Evolutionary conservation across 37 sponge, comb jelly and placozoan genomes (phyloP).

Genomic region (Crambe crambe): DNA sequence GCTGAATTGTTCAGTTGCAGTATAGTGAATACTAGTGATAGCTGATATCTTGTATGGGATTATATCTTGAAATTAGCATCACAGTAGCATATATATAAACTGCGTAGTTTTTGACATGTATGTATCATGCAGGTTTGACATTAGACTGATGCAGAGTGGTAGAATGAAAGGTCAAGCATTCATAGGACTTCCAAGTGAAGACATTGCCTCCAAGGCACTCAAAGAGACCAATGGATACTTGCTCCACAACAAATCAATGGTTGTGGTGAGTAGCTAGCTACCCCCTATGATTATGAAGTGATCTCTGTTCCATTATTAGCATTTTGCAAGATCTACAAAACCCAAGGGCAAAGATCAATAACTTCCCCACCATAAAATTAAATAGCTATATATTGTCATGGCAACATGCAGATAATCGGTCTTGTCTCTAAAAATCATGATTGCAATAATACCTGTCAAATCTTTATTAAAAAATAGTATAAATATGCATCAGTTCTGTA

Average conservation of each 20-base stretch:
- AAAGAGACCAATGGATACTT: conserved; percentile 87
- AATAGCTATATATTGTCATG: not conserved
- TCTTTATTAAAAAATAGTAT: no score
- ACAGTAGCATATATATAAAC: no score
- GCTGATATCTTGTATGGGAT: no score
- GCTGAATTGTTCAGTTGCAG: not conserved
- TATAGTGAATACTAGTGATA: not conserved
- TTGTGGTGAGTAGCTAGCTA: conserved; percentile 66
- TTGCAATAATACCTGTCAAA: no score
- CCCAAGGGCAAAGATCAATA: conserved; percentile 14
- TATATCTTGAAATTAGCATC: no score
- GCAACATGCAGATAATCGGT: no score
- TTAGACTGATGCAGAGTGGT: conserved; percentile 87
- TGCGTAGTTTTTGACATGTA: no score
- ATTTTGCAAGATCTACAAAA: conserved; percentile 60
- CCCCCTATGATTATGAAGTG: not conserved
- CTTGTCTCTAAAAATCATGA: no score
- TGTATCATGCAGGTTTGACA: conserved; percentile 64
- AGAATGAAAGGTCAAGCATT: conserved; percentile 99
- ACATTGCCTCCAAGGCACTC: conserved; percentile 70
- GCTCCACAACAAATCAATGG: conserved; percentile 86
- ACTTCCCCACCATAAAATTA: no score
- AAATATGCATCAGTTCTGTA: no score
- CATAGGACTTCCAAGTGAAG: conserved; percentile 81
- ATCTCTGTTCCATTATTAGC: conserved; percentile 15